These are phyloP conservation scores for Cossypha heuglini DNA, from an alignment of 2,797 vertebrate species.

Conservation along the genomic window DNA sequence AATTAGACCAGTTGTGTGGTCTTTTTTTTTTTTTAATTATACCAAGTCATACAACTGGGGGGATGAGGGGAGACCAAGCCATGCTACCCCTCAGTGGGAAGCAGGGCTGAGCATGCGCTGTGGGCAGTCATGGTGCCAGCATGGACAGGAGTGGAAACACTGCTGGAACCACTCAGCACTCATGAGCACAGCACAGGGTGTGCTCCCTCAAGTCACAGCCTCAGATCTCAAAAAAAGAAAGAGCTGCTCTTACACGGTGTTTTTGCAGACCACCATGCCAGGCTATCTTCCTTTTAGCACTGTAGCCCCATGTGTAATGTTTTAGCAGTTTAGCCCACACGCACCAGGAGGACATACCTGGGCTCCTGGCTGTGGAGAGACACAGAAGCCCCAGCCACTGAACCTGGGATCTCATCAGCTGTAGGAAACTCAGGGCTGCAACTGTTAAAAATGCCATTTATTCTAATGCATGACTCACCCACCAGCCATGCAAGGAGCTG, in stretches of 20 bases:
- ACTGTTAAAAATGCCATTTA: background rate
- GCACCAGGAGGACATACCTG: fast-evolving
- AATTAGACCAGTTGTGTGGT: background rate
- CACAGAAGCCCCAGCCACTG: background rate
- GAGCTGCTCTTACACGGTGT: fast-evolving
- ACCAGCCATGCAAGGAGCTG: background rate
- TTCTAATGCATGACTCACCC: background rate
- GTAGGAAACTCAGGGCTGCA: background rate
- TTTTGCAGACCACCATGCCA: background rate
- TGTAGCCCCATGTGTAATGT: fast-evolving
- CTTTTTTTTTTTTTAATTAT: background rate
- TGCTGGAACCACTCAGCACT: background rate
- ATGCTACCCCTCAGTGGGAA: fast-evolving
- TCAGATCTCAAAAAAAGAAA: background rate
- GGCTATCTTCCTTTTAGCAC: fast-evolving
- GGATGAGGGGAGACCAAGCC: background rate
- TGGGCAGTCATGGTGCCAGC: background rate
- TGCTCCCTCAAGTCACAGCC: fast-evolving
- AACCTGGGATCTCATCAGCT: background rate
- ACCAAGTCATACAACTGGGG: fast-evolving
- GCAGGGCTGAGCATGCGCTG: background rate
- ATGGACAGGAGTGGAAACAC: background rate
- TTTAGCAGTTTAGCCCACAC: background rate
- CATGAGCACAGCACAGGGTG: background rate
- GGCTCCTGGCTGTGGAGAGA: fast-evolving